Evolutionary conservation across 2,888 invertebrate genomes (phyloP).

Genomic region (Kryphioiulus occultus): DNA sequence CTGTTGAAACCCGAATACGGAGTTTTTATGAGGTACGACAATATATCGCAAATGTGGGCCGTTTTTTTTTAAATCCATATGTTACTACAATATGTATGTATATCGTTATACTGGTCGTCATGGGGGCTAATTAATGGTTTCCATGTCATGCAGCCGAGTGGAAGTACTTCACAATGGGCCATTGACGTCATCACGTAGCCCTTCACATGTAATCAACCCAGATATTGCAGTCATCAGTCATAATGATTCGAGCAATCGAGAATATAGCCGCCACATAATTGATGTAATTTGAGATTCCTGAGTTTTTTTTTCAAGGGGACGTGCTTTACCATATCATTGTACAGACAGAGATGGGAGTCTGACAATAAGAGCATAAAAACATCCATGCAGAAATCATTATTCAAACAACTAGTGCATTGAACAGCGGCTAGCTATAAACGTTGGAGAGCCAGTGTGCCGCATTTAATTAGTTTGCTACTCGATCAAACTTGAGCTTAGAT

Average conservation of each 20-base stretch:
- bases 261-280: neutral
- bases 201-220: constrained; percentile 23
- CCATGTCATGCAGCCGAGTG: constrained; percentile 4
- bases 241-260: constrained; percentile 4
- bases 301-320: neutral
- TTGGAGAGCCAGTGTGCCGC: neutral
- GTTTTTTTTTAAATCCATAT: neutral
- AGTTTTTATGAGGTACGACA: neutral
- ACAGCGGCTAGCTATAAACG: neutral
- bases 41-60: neutral
- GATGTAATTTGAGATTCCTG: constrained; percentile 23
- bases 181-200: neutral
- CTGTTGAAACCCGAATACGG: neutral
- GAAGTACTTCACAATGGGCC: constrained; percentile 23
- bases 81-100: neutral
- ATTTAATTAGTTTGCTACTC: neutral
- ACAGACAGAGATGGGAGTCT: neutral
- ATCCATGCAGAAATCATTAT: neutral
- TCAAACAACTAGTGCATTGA: constrained; percentile 2
- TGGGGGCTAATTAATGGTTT: neutral
- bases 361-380: neutral
- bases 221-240: constrained; percentile 4
- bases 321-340: neutral
- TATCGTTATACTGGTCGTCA: neutral
- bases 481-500: neutral